Evolutionary conservation across 2,888 invertebrate genomes (phyloP), one percentile per base, ranked within the genome.

Genomic region (Volucella inanis): DNA sequence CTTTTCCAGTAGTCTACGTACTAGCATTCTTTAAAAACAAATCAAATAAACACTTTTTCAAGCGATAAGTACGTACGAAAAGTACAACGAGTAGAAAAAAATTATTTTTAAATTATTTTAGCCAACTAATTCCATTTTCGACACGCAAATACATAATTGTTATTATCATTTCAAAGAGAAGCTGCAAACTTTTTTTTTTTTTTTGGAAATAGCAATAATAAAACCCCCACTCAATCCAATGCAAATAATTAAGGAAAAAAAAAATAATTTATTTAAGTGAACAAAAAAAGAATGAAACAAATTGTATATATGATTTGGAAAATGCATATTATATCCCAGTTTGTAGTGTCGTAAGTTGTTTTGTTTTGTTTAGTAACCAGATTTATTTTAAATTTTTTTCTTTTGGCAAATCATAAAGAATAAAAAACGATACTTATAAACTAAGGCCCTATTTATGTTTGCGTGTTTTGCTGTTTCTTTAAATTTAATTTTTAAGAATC

Each of bases 291-390:
- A 62, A 41, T 39, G 45, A 15, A 77, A 59, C 68, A 67, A 80
- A 61, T n/a, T 45, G 1, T 59, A 74, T 77, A 83, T 54, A 64
- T 67, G 71, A 76, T 85, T 85, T 85, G 72, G 71, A 85, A 85
- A 81, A 85, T 85, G 71, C 49, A 81, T 85, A 85, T 85, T 85
- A 85, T 85, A 85, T 85, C 85, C 85, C 85, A 85, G 85, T 85
- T 81, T 85, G 85, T 85, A 81, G 81, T 85, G 81, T 76, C 67
- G 77, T 77, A 77, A 81, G 57, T 18, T 76, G 59, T 75, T 70
- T 65, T 15, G 49, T 57, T 49, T 9, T 38, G n/a, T 50, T 77
- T 52, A 75, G 68, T 78, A 67, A 39, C 10, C 31, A 67, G 52
- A 78, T 31, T 31, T 31, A 31, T 31, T 31, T 31, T 6, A 75